Conservation (phyloP, 2,888 invertebrate species). For the Frankliniella fusca region DNA sequence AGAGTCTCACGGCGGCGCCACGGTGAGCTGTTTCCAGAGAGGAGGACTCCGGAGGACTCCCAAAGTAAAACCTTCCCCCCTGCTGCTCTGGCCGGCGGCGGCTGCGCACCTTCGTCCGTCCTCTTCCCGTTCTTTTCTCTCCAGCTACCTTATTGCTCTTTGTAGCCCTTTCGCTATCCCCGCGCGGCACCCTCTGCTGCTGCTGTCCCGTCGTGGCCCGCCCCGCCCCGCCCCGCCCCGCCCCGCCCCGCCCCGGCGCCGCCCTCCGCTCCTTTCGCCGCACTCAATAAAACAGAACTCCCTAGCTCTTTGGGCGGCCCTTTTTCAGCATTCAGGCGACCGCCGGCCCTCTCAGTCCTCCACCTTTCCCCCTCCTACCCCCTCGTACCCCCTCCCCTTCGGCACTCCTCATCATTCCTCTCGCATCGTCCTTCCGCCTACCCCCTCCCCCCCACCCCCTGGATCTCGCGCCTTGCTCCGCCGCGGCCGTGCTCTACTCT, state of each 20-base stretch:
- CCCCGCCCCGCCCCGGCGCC: not conserved
- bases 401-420: not conserved
- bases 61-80: not conserved
- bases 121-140: not conserved
- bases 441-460: not conserved
- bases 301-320: not conserved
- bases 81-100: not conserved
- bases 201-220: not conserved
- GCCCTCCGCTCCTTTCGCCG: not conserved
- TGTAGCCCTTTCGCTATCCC: not conserved
- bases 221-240: not conserved
- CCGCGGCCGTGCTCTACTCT: not conserved
- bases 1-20: too few species aligned
- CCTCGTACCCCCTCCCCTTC: not conserved
- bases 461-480: not conserved
- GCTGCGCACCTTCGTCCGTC: not conserved
- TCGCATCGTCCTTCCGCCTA: not conserved
- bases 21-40: too few species aligned
- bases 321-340: not conserved
- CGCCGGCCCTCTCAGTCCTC: not conserved
- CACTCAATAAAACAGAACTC: conserved; percentile 21
- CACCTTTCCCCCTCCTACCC: not conserved
- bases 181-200: not conserved
- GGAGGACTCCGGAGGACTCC: too few species aligned
- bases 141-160: not conserved